Conservation (phyloP, 2,797 vertebrate genomes). For the Pangasius krempfi region DNA sequence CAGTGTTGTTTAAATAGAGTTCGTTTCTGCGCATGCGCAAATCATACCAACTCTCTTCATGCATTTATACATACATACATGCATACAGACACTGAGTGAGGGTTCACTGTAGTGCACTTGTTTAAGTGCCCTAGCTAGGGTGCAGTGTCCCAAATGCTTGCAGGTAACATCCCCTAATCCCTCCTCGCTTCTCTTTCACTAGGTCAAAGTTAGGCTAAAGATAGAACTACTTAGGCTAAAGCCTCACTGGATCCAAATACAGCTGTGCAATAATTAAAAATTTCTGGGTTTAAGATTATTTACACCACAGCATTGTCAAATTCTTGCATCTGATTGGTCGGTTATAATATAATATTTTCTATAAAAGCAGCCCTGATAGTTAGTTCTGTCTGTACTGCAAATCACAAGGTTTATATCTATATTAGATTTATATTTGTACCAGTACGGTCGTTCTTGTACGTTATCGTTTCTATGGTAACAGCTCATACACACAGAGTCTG, state of each 20-base stretch:
- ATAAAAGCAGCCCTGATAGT: not conserved
- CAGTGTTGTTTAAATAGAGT: not conserved
- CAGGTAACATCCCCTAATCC: not conserved
- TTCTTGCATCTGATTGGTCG: not conserved
- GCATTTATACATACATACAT: too few species aligned
- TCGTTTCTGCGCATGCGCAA: not conserved
- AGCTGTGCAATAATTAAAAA: not conserved
- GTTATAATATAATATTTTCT: too few species aligned
- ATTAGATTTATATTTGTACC: not conserved
- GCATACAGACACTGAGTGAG: too few species aligned
- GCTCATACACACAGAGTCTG: not conserved
- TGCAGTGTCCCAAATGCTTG: not conserved
- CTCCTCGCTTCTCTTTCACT: not conserved
- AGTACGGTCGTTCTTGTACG: not conserved
- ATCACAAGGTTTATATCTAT: not conserved
- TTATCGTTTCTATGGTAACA: not conserved
- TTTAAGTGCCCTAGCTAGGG: not conserved
- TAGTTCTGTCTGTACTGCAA: not conserved
- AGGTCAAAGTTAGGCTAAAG: constrained; percentile 31
- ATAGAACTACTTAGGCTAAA: not conserved
- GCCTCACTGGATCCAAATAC: not conserved
- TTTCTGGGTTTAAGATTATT: not conserved
- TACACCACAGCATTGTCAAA: not conserved
- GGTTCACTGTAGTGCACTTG: not conserved
- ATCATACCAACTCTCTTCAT: too few species aligned